phyloP scores from a whole-genome alignment of 2,888 invertebrate species.

The Hydrotaea diabolus region DNA sequence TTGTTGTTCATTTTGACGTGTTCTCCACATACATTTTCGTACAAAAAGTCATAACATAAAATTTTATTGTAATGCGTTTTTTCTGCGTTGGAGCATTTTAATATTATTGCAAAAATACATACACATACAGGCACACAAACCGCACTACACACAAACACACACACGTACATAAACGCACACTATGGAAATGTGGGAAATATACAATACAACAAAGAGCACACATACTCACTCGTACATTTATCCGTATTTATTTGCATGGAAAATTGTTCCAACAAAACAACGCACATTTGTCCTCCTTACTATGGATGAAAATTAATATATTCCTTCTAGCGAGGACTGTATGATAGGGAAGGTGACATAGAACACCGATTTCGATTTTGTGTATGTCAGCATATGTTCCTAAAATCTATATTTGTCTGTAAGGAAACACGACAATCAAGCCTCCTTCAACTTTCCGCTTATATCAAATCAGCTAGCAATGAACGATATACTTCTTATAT shows the following conservation, averaged over 20 bases:
- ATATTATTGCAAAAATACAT: constrained; percentile 72
- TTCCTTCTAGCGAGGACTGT: neutral
- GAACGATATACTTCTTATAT: too few species aligned
- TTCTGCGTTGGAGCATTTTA: constrained; percentile 78
- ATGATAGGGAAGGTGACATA: neutral
- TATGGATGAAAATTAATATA: constrained; percentile 8
- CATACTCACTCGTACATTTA: neutral
- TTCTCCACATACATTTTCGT: constrained; percentile 72
- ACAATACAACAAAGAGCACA: constrained; percentile 35
- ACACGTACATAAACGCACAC: constrained; percentile 59
- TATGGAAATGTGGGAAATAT: neutral
- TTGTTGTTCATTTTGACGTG: constrained; percentile 73
- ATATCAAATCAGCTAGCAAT: too few species aligned
- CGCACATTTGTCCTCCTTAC: constrained; percentile 16
- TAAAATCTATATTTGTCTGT: too few species aligned
- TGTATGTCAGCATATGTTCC: too few species aligned
- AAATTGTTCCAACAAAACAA: constrained; percentile 19
- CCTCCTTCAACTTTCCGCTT: too few species aligned
- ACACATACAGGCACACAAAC: too few species aligned
- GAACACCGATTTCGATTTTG: too few species aligned
- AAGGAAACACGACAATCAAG: too few species aligned
- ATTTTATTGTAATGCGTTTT: constrained; percentile 79
- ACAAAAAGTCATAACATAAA: constrained; percentile 75
- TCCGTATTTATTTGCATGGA: constrained; percentile 1
- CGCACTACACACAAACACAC: constrained; percentile 38